Base-by-base conservation (phyloP, 2,113 vertebrate genomes). In the Ciconia maguari region DNA sequence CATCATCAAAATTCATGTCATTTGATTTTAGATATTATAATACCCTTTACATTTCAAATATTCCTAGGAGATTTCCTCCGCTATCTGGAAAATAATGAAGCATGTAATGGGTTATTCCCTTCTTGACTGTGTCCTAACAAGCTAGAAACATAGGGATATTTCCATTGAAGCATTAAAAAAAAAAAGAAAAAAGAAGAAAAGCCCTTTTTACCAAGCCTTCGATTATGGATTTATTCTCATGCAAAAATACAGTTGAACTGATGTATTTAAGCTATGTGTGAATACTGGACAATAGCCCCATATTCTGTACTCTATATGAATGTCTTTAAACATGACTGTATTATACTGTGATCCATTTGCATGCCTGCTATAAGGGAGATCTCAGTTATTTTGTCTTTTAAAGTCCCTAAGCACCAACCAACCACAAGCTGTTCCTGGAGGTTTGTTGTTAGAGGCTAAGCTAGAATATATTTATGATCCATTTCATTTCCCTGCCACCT, bases 11-110 rank as follows among this genome's bases (percentile, higher is more conserved):
- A 95, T 94, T 74, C 58, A 88, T 94, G 65, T 48, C 10, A 55
- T 93, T 95, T 83, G 52, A 52, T 95, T 93, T 94, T 69, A 80
- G 84, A 36, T 61, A 80, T 85, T 80, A 27, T 41, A 68, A 83
- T 85, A 85, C 66, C 61, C 57, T 87, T 91, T 85, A 61, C 34
- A 82, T 95, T 94, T 94, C 81, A 85, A 80, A 79, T 90, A 89
- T 83, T 89, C 96, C 94, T 88, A 29, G 66, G 91, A 93, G 91
- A 96, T 61, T 93, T 91, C 64, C 27, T 54, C 41, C 91, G 21
- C 57, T 97, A 41, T 89, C 84, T 90, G 70, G 78, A 96, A 96
- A 96, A 93, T 97, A 96, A 95, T 94, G 94, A 96, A 95, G 74
- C 41, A 65, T 29, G 16, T 96, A 91, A 96, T 85, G 82, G 84